Conservation (phyloP, 1,140 invertebrate species). For the Chrysoperla carnea region DNA sequence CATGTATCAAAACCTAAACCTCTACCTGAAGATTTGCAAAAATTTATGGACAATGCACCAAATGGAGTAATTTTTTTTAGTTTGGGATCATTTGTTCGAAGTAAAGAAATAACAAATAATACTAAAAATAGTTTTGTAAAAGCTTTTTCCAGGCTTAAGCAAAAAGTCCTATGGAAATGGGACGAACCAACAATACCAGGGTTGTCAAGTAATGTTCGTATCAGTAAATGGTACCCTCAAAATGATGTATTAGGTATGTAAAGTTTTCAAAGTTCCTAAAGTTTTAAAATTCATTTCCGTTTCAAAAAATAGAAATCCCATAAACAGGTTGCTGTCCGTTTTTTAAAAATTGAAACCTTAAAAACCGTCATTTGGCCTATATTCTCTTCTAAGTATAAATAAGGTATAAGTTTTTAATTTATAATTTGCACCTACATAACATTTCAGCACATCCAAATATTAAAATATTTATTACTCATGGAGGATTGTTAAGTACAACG, state of each 20-base stretch:
- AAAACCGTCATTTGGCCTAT: too few species aligned
- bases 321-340: too few species aligned
- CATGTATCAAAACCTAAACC: too few species aligned
- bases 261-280: too few species aligned
- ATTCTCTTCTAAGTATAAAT: too few species aligned
- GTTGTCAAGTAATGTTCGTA: slow-evolving; percentile 31
- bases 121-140: slow-evolving; percentile 7
- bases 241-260: slow-evolving; percentile 8
- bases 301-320: too few species aligned
- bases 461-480: slow-evolving; percentile 43
- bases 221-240: slow-evolving; percentile 29
- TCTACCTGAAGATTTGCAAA: neutral
- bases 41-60: slow-evolving; percentile 14
- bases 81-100: slow-evolving; percentile 23
- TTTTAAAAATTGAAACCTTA: too few species aligned
- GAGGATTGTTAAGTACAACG: slow-evolving; percentile 44
- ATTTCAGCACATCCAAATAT: slow-evolving; percentile 20
- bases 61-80: slow-evolving; percentile 31
- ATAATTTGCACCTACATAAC: too few species aligned
- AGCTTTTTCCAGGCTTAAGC: slow-evolving; percentile 22
- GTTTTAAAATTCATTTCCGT: too few species aligned
- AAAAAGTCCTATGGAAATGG: slow-evolving; percentile 42
- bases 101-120: slow-evolving; percentile 10
- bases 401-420: too few species aligned
- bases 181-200: slow-evolving; percentile 14